A percentile compares a stretch with the other conserved stretches of the same genome.
Conservation (phyloP, 2,797 vertebrate species). For the Ataeniobius toweri region DNA sequence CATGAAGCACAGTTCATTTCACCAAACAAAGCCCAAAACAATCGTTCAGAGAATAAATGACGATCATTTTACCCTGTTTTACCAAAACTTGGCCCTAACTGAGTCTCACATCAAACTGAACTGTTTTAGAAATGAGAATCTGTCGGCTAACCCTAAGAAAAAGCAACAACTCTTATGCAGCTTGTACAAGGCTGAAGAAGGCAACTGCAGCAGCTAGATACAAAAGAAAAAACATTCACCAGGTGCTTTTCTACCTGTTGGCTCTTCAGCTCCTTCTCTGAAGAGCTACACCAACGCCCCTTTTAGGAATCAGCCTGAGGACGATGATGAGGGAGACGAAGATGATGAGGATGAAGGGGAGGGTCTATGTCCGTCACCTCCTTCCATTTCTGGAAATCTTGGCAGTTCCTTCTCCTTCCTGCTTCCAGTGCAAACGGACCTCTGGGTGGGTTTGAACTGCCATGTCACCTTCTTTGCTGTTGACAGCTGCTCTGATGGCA, state of each 20-base stretch:
- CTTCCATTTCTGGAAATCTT: slow-evolving; percentile 44
- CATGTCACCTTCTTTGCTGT: slow-evolving; percentile 74
- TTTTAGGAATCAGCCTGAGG: slow-evolving; percentile 62
- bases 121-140: slow-evolving; percentile 21
- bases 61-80: slow-evolving; percentile 22
- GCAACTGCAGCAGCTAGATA: slow-evolving; percentile 56
- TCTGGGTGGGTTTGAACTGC: slow-evolving; percentile 78
- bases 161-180: slow-evolving; percentile 42
- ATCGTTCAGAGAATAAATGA: slow-evolving; percentile 30
- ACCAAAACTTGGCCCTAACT: neutral
- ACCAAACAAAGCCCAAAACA: slow-evolving; percentile 29
- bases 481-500: slow-evolving; percentile 38
- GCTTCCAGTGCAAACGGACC: slow-evolving; percentile 77
- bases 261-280: slow-evolving; percentile 15
- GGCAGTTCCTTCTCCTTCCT: slow-evolving; percentile 65
- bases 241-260: slow-evolving; percentile 34
- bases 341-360: slow-evolving; percentile 67
- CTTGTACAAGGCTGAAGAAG: slow-evolving; percentile 50
- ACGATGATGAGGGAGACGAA: slow-evolving; percentile 69
- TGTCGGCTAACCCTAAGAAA: slow-evolving; percentile 34
- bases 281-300: neutral
- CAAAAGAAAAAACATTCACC: slow-evolving; percentile 37
- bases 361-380: slow-evolving; percentile 33
- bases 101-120: slow-evolving; percentile 38
- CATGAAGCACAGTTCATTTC: slow-evolving; percentile 51